Base-by-base conservation (phyloP, 2,888 invertebrate genomes). In the Sceliomorpha sp. region DNA sequence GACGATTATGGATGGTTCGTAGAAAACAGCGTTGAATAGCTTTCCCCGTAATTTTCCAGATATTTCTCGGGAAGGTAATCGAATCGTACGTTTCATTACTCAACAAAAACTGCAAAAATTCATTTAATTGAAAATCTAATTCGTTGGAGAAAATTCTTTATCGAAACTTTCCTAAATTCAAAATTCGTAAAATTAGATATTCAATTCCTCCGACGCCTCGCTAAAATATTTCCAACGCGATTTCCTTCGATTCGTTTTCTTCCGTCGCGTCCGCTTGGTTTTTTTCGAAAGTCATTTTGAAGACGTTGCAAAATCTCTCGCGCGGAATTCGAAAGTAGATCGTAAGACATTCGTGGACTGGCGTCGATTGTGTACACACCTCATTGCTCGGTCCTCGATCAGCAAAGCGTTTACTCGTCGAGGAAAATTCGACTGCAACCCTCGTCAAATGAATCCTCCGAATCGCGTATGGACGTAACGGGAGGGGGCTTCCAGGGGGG, bases 371-470 rank as follows among this genome's bases (percentile, higher is more conserved):
- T 60, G 53, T 59, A 59, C 50, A 67, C 47, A 60, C 48, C 29
- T 67, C 55, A 50, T 68, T 60, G 50, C 44, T 26, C 13, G 53
- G 47, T 29, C 47, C 48, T 59, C 66, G 51, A 51, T 44, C 45
- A 53, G 34, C 27, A 36, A 51, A 51, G 50, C 50, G 50, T 60
- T 60, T 45, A 39, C 51, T 62, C 24, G 53, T 53, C 39, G 20
- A 17, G 10, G 20, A 29, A 51, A 50, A 62, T 60, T 56, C 62
- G 29, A 39, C 60, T 50, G 32, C 50, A 36, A 44, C 29, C 39
- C 62, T 56, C 42, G 50, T 63, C 37, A 72, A 51, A 69, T 58
- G 58, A 74, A 62, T 59, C 53, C 37, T 56, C 39, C 37, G 45
- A 26, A 13, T 17, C 45, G 37, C 29, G 45, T 17, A 24, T 15